These are phyloP conservation scores for Myotis findleyi DNA, from an alignment of 2,797 vertebrate species.

Conservation along the genomic window DNA sequence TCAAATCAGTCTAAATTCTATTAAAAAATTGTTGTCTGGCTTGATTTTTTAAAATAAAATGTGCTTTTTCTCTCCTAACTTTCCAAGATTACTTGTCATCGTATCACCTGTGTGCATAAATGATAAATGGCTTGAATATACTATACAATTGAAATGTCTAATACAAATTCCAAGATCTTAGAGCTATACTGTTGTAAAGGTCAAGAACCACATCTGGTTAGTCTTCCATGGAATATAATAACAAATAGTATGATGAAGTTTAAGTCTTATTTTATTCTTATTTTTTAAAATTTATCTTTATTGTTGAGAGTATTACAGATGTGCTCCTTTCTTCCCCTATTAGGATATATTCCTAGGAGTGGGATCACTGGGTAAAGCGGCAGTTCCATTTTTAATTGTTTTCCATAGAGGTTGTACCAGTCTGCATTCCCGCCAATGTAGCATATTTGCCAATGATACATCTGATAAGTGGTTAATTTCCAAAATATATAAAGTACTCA, in stretches of 20 bases:
- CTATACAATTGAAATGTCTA: neutral
- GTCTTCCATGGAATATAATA: neutral
- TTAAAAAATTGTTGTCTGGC: neutral
- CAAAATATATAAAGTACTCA: too few relatives aligned
- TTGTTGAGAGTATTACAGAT: too few relatives aligned
- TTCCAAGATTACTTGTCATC: neutral
- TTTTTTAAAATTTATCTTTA: too few relatives aligned
- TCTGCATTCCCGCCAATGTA: too few relatives aligned
- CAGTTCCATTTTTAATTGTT: too few relatives aligned
- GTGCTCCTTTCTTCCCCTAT: too few relatives aligned
- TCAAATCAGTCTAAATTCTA: neutral
- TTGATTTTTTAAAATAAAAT: conserved; percentile 10
- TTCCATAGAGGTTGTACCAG: too few relatives aligned
- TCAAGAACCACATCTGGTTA: neutral
- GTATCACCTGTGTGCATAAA: neutral
- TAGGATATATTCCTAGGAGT: too few relatives aligned
- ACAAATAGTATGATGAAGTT: neutral
- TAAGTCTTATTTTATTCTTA: neutral
- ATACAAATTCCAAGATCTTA: neutral
- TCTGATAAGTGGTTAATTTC: too few relatives aligned
- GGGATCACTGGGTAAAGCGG: too few relatives aligned
- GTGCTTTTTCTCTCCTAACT: neutral
- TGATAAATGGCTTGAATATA: neutral
- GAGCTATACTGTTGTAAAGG: neutral
- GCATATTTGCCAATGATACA: too few relatives aligned